phyloP scores from a whole-genome alignment of 2,797 vertebrate species.

The Diglossa cyanea region DNA sequence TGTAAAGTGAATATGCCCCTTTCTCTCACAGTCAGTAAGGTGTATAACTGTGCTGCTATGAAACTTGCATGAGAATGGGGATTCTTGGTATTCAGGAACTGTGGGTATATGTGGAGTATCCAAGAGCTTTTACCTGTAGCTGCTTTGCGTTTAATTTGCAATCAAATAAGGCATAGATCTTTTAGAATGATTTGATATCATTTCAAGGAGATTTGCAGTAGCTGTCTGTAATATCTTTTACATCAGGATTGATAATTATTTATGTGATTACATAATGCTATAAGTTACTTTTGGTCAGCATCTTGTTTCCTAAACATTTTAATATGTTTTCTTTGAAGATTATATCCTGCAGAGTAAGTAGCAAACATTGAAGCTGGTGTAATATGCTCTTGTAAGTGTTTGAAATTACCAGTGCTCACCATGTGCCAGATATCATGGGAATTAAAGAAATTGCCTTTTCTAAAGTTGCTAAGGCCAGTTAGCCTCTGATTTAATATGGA shows the following conservation, averaged over 20 bases:
- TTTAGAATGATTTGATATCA: neutral
- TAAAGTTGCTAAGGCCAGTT: neutral
- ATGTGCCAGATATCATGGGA: fast-evolving
- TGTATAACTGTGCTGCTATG: neutral
- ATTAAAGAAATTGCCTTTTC: neutral
- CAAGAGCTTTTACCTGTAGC: neutral
- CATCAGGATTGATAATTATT: neutral
- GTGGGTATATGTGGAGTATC: neutral
- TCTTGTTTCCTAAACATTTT: neutral
- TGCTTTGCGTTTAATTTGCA: neutral
- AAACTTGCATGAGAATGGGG: neutral
- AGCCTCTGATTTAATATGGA: neutral
- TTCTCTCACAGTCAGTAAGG: neutral
- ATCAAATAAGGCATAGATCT: neutral
- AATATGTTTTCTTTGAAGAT: neutral
- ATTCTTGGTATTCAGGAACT: neutral
- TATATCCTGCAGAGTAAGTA: neutral
- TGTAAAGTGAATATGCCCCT: neutral
- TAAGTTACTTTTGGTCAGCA: neutral
- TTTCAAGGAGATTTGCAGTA: neutral
- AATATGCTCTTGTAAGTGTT: neutral
- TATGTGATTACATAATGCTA: neutral
- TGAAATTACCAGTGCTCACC: neutral
- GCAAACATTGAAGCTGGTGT: neutral
- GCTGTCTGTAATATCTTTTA: neutral